A percentile compares a stretch with the other conserved stretches of the same genome.
Evolutionary conservation across 2,797 vertebrate species (phyloP).

Genomic region (Gadopsis marmoratus): DNA sequence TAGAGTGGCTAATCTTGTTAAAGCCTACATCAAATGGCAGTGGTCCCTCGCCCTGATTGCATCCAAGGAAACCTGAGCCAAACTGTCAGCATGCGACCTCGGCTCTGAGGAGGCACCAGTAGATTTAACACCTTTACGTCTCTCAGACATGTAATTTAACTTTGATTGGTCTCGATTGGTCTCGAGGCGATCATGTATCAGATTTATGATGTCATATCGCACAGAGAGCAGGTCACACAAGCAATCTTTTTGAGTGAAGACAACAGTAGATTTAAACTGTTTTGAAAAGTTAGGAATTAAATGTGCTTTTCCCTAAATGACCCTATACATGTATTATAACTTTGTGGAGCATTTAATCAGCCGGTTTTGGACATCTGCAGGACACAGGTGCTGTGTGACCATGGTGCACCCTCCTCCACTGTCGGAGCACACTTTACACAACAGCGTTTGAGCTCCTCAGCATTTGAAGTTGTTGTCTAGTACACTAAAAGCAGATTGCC

Average conservation of each 20-base stretch:
- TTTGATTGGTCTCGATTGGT: constrained; percentile 31
- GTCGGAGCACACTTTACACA: constrained; percentile 34
- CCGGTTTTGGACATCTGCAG: background rate
- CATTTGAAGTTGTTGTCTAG: constrained; percentile 67
- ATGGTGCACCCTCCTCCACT: background rate
- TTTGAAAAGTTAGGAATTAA: background rate
- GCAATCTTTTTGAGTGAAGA: constrained; percentile 26
- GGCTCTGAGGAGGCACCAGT: constrained; percentile 1
- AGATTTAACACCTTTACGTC: background rate
- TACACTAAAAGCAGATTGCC: constrained; percentile 63
- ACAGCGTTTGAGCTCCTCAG: constrained; percentile 68
- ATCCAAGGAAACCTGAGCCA: background rate
- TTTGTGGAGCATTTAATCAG: constrained; percentile 7
- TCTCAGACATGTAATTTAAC: constrained; percentile 42
- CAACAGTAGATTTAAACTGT: constrained; percentile 9
- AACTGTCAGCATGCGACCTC: background rate
- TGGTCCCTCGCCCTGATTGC: background rate
- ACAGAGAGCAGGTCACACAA: constrained; percentile 22
- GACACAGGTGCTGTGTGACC: background rate
- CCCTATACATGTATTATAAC: background rate
- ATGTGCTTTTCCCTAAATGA: background rate
- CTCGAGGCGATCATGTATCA: constrained; percentile 37
- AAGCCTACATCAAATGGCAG: background rate
- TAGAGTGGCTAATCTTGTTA: background rate
- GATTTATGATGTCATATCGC: constrained; percentile 45